Evolutionary conservation across 2,113 vertebrate genomes (phyloP), one percentile per base, ranked within the genome.

Genomic region (Girardinichthys multiradiatus): DNA sequence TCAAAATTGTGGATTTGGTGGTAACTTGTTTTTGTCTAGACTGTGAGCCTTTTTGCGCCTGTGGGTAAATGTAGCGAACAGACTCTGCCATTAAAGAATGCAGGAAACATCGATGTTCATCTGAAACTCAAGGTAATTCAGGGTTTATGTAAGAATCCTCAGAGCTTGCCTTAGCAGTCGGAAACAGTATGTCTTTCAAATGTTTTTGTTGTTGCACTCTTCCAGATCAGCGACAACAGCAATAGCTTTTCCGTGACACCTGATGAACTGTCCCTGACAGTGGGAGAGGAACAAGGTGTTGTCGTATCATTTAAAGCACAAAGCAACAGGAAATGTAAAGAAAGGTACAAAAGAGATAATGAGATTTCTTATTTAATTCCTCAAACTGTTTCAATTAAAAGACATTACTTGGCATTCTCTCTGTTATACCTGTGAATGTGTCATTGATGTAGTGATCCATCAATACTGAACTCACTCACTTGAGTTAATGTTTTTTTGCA

Each of bases 11-110:
- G 15, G 11, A 57, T 60, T 54, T 33, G 31, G 42, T 51, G 31
- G 15, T 64, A 14, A 75, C 11, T 27, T 70, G 24, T 29, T 48
- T 35, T 17, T 59, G 75, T 59, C 35, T 85, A 99, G 98, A 95
- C 92, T 37, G 86, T 99, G 27, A 85, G 82, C 83, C 91, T 99
- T 54, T 93, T 84, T 70, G 73, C 95, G 64, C 81, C 61, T 35
- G 76, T 95, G 86, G 94, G 94, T 89, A 95, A 95, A 80, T 94
- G 92, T 72, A 81, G 90, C 74, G 94, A 93, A 72, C 96, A 95
- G 81, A 93, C 88, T 3, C 91, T 99, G 75, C 97, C 97, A 0
- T 91, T 99, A 89, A 96, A 95, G 92, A 99, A 99, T 92, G 96
- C 96, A 80, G 98, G 98, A 67, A 99, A 99, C 91, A 97, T 99